Evolutionary conservation across 2,888 invertebrate species (phyloP).

Genomic region (Drosophila setosimentum): DNA sequence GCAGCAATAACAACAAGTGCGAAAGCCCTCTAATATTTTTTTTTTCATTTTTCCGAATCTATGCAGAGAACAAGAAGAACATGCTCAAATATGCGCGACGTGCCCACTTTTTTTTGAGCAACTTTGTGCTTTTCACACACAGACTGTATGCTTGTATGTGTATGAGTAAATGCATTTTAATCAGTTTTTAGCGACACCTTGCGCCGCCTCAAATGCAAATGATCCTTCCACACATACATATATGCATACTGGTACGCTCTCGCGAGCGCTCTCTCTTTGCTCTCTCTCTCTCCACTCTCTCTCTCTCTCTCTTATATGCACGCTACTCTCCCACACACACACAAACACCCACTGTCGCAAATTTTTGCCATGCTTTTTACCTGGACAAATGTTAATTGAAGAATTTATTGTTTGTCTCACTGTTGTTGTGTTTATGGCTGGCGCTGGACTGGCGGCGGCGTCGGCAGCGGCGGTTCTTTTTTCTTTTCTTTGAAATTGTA

Average conservation of each 20-base stretch:
- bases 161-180: slow-evolving; percentile 71
- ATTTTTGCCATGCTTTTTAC: slow-evolving; percentile 70
- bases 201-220: slow-evolving; percentile 75
- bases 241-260: slow-evolving; percentile 33
- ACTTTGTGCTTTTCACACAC: slow-evolving; percentile 42
- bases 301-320: slow-evolving; percentile 28
- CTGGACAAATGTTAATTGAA: slow-evolving; percentile 81
- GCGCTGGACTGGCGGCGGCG: slow-evolving; percentile 63
- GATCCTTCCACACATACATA: slow-evolving; percentile 61
- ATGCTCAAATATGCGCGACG: slow-evolving; percentile 75
- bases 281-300: slow-evolving; percentile 11
- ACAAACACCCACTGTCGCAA: slow-evolving; percentile 18
- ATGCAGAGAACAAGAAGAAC: slow-evolving; percentile 55
- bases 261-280: slow-evolving; percentile 35
- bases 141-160: background rate
- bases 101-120: slow-evolving; percentile 77
- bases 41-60: slow-evolving; percentile 60
- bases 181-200: slow-evolving; percentile 74
- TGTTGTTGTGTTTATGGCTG: slow-evolving; percentile 77
- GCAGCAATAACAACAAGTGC: slow-evolving; percentile 65
- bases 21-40: slow-evolving; percentile 32
- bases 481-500: slow-evolving; percentile 77
- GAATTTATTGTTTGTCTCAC: slow-evolving; percentile 79
- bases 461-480: slow-evolving; percentile 56
- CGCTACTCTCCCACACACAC: slow-evolving; percentile 22